Conservation (phyloP, 2,888 invertebrate species). For the Allygus modestus region DNA sequence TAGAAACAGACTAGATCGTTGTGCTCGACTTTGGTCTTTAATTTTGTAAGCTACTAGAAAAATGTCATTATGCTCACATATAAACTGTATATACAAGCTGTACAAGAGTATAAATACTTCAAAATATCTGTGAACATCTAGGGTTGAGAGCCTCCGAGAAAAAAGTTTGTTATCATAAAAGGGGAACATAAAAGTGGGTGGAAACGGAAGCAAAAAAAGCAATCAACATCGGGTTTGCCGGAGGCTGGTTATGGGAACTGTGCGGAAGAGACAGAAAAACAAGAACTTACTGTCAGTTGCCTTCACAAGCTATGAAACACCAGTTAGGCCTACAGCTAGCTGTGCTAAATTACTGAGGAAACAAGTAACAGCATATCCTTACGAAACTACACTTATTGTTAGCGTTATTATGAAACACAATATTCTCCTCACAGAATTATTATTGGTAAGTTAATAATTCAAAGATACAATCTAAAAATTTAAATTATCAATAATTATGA, state of each 20-base stretch:
- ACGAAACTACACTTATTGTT: background rate
- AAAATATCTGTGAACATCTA: background rate
- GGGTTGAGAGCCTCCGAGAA: background rate
- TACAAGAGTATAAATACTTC: background rate
- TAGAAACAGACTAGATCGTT: constrained; percentile 34
- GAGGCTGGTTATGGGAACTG: constrained; percentile 60
- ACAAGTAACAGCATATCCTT: background rate
- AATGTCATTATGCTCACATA: background rate
- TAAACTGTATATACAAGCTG: constrained; percentile 11
- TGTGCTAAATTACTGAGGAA: background rate
- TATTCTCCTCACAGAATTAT: too few species aligned
- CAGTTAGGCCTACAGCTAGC: background rate
- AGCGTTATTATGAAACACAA: too few species aligned
- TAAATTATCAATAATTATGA: too few species aligned
- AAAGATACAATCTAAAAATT: too few species aligned
- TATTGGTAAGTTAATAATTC: too few species aligned
- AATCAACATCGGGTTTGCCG: constrained; percentile 61
- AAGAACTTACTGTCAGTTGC: constrained; percentile 52
- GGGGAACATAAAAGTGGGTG: background rate
- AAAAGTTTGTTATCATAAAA: background rate
- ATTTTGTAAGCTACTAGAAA: background rate
- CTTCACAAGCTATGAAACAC: constrained; percentile 25
- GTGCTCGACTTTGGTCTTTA: constrained; percentile 28
- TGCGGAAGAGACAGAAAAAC: constrained; percentile 34
- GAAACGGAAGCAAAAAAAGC: constrained; percentile 52